Evolutionary conservation across 2,888 invertebrate species (phyloP), one percentile per base, ranked within the genome.

Genomic region (Zaprionus obscuricornis): DNA sequence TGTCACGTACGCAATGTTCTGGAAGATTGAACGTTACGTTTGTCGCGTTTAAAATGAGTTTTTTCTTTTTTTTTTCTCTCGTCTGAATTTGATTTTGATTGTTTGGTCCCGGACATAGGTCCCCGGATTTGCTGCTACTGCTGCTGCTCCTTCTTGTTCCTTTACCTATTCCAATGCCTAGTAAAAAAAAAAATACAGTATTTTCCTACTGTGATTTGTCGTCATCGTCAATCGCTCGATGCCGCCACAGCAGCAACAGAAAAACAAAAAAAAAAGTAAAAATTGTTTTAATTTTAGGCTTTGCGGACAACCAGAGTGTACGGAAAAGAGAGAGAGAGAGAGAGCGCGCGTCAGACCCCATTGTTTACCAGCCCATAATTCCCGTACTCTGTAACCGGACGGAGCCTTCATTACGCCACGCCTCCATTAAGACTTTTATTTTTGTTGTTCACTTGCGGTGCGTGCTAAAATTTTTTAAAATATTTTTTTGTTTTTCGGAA

Each of bases 11-110:
- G 72, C 75, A 78, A 78, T 81, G 88, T 87, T 87, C 88, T 88
- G 84, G 84, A 88, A 87, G 88, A 87, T 87, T 87, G 88, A 88
- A 86, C 86, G 85, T 83, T 87, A 87, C 86, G 88, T 88, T 87
- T 87, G 86, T 86, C 83, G 88, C 81, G 79, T 87, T 77, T 79
- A 78, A 85, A 88, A 87, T 88, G 78, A 87, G 82, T 74, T 87
- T 87, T 78, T 68, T 67, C n/a, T 54, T 55, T 39, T 11, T 0
- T 18, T 37, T 11, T 73, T 66, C 54, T 47, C 37, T 52, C 27
- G 36, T 11, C 69, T 64, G 86, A 85, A 82, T 82, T 85, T 85
- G 82, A 82, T 85, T 82, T 82, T 82, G 82, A 82, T 82, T 85
- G 86, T 85, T 85, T 77, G 86, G 74, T 66, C 59, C 74, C 81